These are phyloP conservation scores for Dromas ardeola DNA, from an alignment of 2,113 vertebrate species.

Conservation along the genomic window DNA sequence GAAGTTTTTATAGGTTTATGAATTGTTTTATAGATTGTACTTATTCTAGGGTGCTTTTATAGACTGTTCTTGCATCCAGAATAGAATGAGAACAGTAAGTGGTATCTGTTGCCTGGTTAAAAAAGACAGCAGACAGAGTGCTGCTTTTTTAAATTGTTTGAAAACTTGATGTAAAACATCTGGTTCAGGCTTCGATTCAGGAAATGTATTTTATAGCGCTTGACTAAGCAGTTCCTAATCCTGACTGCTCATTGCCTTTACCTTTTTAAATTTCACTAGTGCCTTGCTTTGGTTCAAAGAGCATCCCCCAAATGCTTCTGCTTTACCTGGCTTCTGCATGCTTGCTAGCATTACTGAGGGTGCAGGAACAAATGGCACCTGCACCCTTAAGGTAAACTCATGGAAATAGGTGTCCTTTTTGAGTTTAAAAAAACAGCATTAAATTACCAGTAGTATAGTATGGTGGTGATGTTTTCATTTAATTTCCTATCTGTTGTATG, in stretches of 20 bases:
- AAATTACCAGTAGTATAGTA: neutral
- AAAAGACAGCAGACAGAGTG: neutral
- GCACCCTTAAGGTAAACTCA: neutral
- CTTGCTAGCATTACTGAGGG: neutral
- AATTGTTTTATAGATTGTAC: neutral
- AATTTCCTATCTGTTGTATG: neutral
- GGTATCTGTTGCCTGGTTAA: neutral
- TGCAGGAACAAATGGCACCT: neutral
- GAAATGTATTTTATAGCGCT: neutral
- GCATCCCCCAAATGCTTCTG: neutral
- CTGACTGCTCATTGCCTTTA: neutral
- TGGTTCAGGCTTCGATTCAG: neutral
- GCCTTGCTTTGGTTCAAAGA: neutral
- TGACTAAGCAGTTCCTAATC: neutral
- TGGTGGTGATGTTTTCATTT: neutral
- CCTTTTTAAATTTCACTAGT: neutral
- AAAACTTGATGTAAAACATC: neutral
- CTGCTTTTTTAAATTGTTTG: neutral
- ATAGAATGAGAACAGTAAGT: neutral
- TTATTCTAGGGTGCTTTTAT: neutral
- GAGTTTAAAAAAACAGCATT: neutral
- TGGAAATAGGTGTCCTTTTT: neutral
- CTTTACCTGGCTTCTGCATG: neutral
- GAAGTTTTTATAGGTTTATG: neutral
- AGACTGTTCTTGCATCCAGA: neutral